Percentiles rank a stretch among this genome's conserved stretches.
phyloP scores from a whole-genome alignment of 2,797 vertebrate species.

The Propithecus deckenii region DNA sequence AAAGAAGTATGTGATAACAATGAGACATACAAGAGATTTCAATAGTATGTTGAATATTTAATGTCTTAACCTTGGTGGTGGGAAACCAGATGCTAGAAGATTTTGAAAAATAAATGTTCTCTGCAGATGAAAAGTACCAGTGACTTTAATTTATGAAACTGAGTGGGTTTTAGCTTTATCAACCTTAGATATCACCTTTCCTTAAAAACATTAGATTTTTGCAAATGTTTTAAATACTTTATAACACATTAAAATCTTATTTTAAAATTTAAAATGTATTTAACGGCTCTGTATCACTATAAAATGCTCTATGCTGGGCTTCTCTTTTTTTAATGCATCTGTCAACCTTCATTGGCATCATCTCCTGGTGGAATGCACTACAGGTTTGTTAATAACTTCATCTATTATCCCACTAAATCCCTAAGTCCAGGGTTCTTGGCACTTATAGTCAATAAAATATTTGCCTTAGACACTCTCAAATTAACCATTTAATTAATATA shows the following conservation, averaged over 20 bases:
- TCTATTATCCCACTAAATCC: background rate
- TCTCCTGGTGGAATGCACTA: background rate
- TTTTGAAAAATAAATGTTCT: background rate
- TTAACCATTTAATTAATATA: conserved; percentile 35
- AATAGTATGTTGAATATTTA: background rate
- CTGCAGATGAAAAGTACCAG: background rate
- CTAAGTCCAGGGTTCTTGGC: background rate
- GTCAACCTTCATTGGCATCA: background rate
- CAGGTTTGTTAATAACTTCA: background rate
- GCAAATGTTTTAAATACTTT: background rate
- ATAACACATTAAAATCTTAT: background rate
- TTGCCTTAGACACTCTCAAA: conserved; percentile 2
- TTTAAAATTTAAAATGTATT: background rate
- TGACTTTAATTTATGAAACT: background rate
- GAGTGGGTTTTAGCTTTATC: background rate
- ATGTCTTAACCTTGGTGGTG: background rate
- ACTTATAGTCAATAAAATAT: background rate
- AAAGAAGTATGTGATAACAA: background rate
- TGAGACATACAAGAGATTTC: background rate
- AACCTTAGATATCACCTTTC: background rate
- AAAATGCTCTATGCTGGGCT: background rate
- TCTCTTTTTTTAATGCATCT: background rate
- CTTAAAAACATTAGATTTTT: background rate
- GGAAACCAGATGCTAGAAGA: background rate
- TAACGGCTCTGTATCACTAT: background rate